Base-by-base conservation (phyloP, 2,888 invertebrate species). In the Pristionchus mayeri region DNA sequence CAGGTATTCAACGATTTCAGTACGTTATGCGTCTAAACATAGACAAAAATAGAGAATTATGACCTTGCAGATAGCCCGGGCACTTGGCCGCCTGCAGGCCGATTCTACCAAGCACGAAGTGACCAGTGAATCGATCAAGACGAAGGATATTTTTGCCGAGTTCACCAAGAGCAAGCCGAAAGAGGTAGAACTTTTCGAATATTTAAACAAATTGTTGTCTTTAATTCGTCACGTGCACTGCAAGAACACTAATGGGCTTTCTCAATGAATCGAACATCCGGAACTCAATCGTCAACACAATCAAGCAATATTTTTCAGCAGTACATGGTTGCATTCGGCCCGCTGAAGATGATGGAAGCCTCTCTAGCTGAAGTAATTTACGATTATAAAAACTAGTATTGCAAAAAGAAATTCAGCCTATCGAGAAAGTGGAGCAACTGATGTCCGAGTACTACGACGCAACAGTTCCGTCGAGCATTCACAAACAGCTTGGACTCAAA, bases 141-240 rank as follows among this genome's bases (percentile, higher is more conserved):
- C 63, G 3, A 63, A 63, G 21, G 63, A 63, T 11, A 21, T 63
- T 0, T 63, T 63, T 21, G 63, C 34, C 2, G 63, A 63, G 63
- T 63, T 63, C 37, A 63, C 63, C 63, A 63, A 63, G 63, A 63
- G 37, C 21, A 63, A 16, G 34, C 63, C 63, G 37, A 63, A 37
- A 34, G 63, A 63, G 16, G 63, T 63, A 3, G 6, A 18, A 13
- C 9, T 30, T 30, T 27, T 30, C 30, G n/a, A 54, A 54, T 1
- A n/a, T n/a, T n/a, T 54, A 3, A 52, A 52, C 52, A 52, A 52
- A 52, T 21, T 54, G 7, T 54, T n/a, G n/a, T n/a, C n/a, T n/a
- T n/a, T n/a, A n/a, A n/a, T n/a, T n/a, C n/a, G n/a, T n/a, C n/a
- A n/a, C n/a, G n/a, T n/a, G n/a, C n/a, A n/a, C n/a, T n/a, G n/a